Evolutionary conservation across 1,140 invertebrate species (phyloP).

Genomic region (Sarcophaga peregrina): DNA sequence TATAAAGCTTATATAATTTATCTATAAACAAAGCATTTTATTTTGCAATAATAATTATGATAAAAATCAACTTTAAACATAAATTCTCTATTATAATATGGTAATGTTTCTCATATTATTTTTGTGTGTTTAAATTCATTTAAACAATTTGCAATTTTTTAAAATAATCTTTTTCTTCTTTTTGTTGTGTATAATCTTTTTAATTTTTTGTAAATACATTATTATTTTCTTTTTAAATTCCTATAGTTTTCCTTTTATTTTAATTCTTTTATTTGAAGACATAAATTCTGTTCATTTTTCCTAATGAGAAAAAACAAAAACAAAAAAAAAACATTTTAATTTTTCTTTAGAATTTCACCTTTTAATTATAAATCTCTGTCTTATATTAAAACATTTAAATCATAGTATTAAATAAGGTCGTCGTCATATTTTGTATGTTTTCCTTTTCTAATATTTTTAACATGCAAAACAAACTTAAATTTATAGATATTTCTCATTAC

Average conservation of each 20-base stretch:
- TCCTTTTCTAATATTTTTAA: not conserved
- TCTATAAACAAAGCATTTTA: not conserved
- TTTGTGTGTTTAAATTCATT: not conserved
- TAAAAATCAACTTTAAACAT: not conserved
- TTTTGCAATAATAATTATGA: not conserved
- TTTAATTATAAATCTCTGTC: not conserved
- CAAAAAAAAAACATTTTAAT: too few species aligned
- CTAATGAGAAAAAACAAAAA: not conserved
- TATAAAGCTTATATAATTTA: not conserved
- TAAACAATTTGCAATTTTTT: not conserved
- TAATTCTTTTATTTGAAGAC: not conserved
- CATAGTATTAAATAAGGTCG: not conserved
- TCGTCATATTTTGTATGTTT: not conserved
- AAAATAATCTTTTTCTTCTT: not conserved
- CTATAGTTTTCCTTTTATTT: not conserved
- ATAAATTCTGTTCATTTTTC: not conserved
- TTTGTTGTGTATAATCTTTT: slow-evolving; percentile 7
- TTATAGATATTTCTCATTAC: not conserved
- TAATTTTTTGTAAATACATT: slow-evolving; percentile 16
- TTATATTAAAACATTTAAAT: slow-evolving; percentile 12
- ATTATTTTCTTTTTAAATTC: not conserved
- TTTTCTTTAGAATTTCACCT: not conserved
- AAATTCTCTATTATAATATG: not conserved
- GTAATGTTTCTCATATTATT: not conserved
- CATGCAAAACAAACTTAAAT: not conserved